Evolutionary conservation across 1,140 invertebrate genomes (phyloP), one percentile per base, ranked within the genome.

Genomic region (Gonatopus flavifemur): DNA sequence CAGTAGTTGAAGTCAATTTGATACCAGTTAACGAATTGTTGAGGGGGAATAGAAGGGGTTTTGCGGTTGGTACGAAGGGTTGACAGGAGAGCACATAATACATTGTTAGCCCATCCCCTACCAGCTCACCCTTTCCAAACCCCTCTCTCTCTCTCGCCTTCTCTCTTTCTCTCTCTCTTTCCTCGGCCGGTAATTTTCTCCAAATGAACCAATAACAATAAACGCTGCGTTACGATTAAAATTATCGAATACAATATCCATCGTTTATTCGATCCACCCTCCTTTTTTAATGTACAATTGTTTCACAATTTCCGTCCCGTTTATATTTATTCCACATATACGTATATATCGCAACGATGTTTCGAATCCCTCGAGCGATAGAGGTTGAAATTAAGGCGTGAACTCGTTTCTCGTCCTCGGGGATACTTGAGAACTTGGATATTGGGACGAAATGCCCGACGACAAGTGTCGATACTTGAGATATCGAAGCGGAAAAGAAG

Each of bases 1-100:
- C 45, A 31, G 20, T 39, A 36, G 39, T 47, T 40, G 36, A 65
- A 72, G 70, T 68, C 66, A 70, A 73, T 73, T 70, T 64, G 58
- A 63, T 62, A 64, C 64, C 61, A 74, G 72, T 77, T 75, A 74
- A 72, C 64, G 70, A 77, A 77, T 69, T 71, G 72, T 72, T 67
- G 50, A 64, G 59, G 52, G 51, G 43, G 59, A 56, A 49, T 63
- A 59, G 61, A 57, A 64, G 60, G 66, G 61, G 59, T 57, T n/a
- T 67, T 71, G 72, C 55, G 70, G 72, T 75, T 64, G 65, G 55
- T 54, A 55, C 57, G 53, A 59, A 49, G 57, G 66, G 62, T 62
- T 66, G 62, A 62, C 57, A 55, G 55, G 50, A 49, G 51, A 57
- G 56, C 65, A 50, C 52, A 74, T 73, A 75, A 75, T 75, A 75